Evolutionary conservation across 2,113 vertebrate genomes (phyloP).

Genomic region (Columba janthina): DNA sequence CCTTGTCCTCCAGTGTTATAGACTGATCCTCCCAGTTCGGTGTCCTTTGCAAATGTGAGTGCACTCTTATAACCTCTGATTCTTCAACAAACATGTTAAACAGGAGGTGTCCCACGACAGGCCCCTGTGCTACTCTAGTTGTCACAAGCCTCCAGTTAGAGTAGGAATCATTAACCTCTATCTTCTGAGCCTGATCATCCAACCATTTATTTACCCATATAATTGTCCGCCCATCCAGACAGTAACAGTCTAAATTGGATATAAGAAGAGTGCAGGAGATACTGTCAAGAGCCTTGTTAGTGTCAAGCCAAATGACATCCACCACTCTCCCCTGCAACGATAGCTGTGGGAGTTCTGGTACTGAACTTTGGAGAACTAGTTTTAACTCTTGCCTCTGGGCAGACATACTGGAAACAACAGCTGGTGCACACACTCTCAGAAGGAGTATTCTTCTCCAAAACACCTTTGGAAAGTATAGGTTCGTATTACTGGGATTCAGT

Average conservation of each 20-base stretch:
- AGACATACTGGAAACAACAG: not conserved
- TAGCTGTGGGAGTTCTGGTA: not conserved
- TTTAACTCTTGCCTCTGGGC: not conserved
- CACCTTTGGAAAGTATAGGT: not conserved
- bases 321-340: not conserved
- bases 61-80: not conserved
- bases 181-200: not conserved
- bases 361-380: not conserved
- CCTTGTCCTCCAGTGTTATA: not conserved
- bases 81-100: not conserved
- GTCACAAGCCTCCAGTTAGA: not conserved
- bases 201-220: not conserved
- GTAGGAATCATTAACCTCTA: not conserved
- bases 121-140: not conserved
- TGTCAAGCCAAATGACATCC: not conserved
- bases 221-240: not conserved
- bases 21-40: not conserved
- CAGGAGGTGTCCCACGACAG: not conserved
- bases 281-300: not conserved
- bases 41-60: not conserved
- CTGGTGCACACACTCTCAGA: not conserved
- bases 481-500: not conserved
- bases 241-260: not conserved
- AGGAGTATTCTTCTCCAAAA: not conserved
- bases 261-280: not conserved